Evolutionary conservation across 2,888 invertebrate species (phyloP).

Genomic region (Diarsia brunnea): DNA sequence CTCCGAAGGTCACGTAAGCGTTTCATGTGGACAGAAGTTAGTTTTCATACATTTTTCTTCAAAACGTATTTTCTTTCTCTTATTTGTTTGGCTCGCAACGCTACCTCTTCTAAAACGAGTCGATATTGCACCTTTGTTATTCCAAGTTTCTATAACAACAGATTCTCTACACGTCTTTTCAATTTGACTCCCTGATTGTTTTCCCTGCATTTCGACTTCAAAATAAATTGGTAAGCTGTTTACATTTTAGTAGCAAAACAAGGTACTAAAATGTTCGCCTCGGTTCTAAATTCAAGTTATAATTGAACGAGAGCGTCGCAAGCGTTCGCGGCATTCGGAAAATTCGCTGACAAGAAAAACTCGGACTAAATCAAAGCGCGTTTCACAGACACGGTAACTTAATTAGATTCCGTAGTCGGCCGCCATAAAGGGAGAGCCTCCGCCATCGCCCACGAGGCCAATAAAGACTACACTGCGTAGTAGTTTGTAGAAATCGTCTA

Average conservation of each 20-base stretch:
- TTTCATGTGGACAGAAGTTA: conserved; percentile 29
- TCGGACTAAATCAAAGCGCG: conserved; percentile 61
- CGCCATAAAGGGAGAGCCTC: conserved; percentile 62
- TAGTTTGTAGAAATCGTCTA: conserved; percentile 68
- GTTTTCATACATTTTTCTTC: conserved; percentile 49
- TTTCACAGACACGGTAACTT: conserved; percentile 67
- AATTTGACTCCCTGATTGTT: conserved; percentile 66
- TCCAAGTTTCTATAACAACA: conserved; percentile 63
- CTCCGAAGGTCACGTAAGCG: conserved; percentile 54
- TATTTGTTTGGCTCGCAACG: conserved; percentile 61
- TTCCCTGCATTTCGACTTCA: conserved; percentile 49
- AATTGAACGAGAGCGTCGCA: conserved; percentile 53
- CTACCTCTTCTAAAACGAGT: conserved; percentile 56
- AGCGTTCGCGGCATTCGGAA: conserved; percentile 56
- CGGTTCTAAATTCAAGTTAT: conserved; percentile 60
- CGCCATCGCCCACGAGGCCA: conserved; percentile 61
- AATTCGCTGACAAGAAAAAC: conserved; percentile 66
- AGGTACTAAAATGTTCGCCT: conserved; percentile 38
- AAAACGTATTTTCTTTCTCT: conserved; percentile 48
- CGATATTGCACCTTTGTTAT: conserved; percentile 69
- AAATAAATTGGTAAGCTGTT: conserved; percentile 60
- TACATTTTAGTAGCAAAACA: conserved; percentile 56
- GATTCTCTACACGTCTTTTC: conserved; percentile 66
- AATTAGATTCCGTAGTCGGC: conserved; percentile 66
- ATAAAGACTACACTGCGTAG: conserved; percentile 64